Base-by-base conservation (phyloP, 1,140 invertebrate species). In the Aphaenogaster rudis region DNA sequence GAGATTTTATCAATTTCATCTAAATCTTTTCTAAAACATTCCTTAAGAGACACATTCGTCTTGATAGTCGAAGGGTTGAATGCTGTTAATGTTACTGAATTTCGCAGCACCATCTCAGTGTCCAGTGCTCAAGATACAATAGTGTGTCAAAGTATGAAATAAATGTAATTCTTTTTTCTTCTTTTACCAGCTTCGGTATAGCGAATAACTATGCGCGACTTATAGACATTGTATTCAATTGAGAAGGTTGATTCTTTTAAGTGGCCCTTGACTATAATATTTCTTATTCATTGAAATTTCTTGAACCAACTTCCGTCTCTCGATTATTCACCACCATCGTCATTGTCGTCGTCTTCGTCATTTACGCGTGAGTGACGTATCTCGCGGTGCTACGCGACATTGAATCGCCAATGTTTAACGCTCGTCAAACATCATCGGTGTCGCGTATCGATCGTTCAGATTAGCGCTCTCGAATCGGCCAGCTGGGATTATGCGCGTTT, bases 161-260 rank as follows among this genome's bases (percentile, higher is more conserved):
- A 33, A 79, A 48, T 17, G 11, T 33, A 28, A 33, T 11, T 61
- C n/a, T 42, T 59, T 6, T 64, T 48, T 42, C 15, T 28, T n/a
- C 21, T 81, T 45, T 45, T 8, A 3, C 5, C n/a, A 7, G 8
- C 3, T 69, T 67, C 6, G 63, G 45, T 45, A 45, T 52, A 36
- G 13, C 45, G 11, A 45, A 11, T 11, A 48, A n/a, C 1, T 50
- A 33, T 8, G 7, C 54, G 77, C 61, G 52, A 64, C 63, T 52
- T 69, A 28, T 42, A 93, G 94, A 94, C 93, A 89, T 84, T n/a
- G 63, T 69, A 88, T 92, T 95, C 92, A 93, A 95, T 95, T 95
- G 94, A 94, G 93, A 95, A 95, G 94, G 92, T 95, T 93, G 93
- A 94, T 95, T 92, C 91, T 95, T 95, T 95, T 94, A 95, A 94